A percentile compares a stretch with the other conserved stretches of the same genome.
phyloP scores from a whole-genome alignment of 1,140 invertebrate species.

The Drosophila rhopaloa region DNA sequence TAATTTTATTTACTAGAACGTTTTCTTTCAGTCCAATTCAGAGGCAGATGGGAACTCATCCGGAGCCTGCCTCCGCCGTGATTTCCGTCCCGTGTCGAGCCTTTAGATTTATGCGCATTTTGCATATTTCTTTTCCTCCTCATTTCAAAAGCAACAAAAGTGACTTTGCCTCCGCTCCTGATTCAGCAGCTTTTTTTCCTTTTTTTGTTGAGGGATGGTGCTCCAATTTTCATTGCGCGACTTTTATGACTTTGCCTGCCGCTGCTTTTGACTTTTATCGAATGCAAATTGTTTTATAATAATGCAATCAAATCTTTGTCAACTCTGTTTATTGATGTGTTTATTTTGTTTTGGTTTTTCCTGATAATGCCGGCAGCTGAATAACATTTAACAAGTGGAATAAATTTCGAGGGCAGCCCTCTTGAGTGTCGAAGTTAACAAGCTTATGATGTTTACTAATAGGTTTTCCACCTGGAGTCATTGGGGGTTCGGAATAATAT shows the following conservation, averaged over 20 bases:
- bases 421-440: slow-evolving; percentile 24
- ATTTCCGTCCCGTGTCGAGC: slow-evolving; percentile 62
- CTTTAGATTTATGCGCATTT: slow-evolving; percentile 79
- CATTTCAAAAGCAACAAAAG: slow-evolving; percentile 63
- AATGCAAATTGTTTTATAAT: slow-evolving; percentile 82
- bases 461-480: slow-evolving; percentile 1
- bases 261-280: slow-evolving; percentile 76
- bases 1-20: neutral
- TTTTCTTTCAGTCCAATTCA: slow-evolving; percentile 15
- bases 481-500: neutral
- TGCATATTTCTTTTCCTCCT: slow-evolving; percentile 71
- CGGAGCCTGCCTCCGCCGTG: slow-evolving; percentile 40
- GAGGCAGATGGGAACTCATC: slow-evolving; percentile 34
- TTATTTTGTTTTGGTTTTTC: slow-evolving; percentile 61
- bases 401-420: slow-evolving; percentile 22
- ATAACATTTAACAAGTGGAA: slow-evolving; percentile 39
- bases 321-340: slow-evolving; percentile 78
- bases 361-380: slow-evolving; percentile 53
- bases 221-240: slow-evolving; percentile 77
- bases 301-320: slow-evolving; percentile 79
- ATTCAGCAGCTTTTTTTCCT: slow-evolving; percentile 39
- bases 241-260: slow-evolving; percentile 76
- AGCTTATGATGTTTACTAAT: slow-evolving; percentile 43
- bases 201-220: neutral
- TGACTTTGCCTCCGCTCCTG: slow-evolving; percentile 45